Base-by-base conservation (phyloP, 2,113 vertebrate genomes). In the Xiphophorus hellerii region DNA sequence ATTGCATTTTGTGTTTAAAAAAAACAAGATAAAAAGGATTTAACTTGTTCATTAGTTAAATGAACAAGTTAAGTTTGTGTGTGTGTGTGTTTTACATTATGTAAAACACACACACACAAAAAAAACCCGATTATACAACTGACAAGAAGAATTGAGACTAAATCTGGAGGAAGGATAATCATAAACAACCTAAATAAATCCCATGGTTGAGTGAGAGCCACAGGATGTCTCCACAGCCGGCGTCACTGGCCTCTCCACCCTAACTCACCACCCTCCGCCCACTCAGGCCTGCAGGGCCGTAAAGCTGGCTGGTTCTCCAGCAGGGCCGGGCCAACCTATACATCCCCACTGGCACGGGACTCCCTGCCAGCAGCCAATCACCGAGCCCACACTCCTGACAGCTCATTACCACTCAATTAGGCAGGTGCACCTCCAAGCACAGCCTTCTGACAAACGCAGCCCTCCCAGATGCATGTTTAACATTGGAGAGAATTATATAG, bases 381-480 rank as follows among this genome's bases (percentile, higher is more conserved):
- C 72, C 60, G 62, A 78, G 83, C 83, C 72, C 25, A 42, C 77
- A 44, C 88, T 92, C 82, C 86, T 89, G 93, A 93, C 93, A 93
- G 90, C 92, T 92, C 92, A 92, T 94, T 93, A 94, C 85, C 87
- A 87, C 92, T 94, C 93, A 95, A 94, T 95, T 94, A 94, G 88
- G 90, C 91, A 93, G 91, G 92, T 94, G 92, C 90, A 91, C 76
- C 84, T 89, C 90, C 68, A 76, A 71, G 69, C 83, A 80, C 83
- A 83, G 87, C 83, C 85, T 87, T 80, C 83, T 80, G 87, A 89
- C 84, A 89, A 92, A 88, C 66, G 73, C 78, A 86, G 68, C 69
- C 89, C 90, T 91, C 90, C 92, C 89, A 90, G 88, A 90, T 87
- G 91, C 88, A 80, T 88, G 90, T 89, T 92, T 93, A 93, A 92